Evolutionary conservation across 2,113 vertebrate genomes (phyloP), one percentile per base, ranked within the genome.

Genomic region (Zosterops lateralis): DNA sequence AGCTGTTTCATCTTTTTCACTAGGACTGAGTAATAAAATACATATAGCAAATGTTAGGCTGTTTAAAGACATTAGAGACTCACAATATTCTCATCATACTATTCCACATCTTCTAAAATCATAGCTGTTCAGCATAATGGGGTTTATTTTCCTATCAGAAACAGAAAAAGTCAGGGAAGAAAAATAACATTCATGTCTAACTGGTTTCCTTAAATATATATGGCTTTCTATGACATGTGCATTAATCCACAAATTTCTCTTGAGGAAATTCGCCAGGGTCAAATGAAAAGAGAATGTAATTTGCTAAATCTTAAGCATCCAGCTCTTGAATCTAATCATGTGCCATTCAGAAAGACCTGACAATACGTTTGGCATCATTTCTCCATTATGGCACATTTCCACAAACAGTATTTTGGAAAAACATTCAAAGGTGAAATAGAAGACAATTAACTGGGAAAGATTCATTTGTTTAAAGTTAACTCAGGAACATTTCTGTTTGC

Each of bases 221-320:
- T n/a, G 47, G 17, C 18, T 94, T 92, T 57, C 36, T 68, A 13
- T 60, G 34, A 45, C 54, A 68, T 8, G 4, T 36, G 45, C 18
- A 72, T 87, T 79, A 92, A 87, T 79, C 32, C 54, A 89, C 7
- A 65, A 42, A 72, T 65, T 72, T 81, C 12, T 89, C 62, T 62
- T 20, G 20, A 62, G 42, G 62, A 71, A 91, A 54, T 89, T 92
- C 38, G 73, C 34, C 7, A n/a, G 66, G 66, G 32, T 73, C 84
- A 95, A 79, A 79, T 47, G 42, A 76, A 91, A 93, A 82, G 36
- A 87, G 40, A 92, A 92, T 44, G 7, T 12, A 86, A 91, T 91
- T 87, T 82, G 10, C 17, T 66, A 82, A 75, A 93, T 50, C 17
- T 68, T 84, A 60, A 76, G 66, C 32, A 93, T 58, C 8, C n/a